Evolutionary conservation across 2,888 invertebrate species (phyloP).

Genomic region (Linnaemya vulpina): DNA sequence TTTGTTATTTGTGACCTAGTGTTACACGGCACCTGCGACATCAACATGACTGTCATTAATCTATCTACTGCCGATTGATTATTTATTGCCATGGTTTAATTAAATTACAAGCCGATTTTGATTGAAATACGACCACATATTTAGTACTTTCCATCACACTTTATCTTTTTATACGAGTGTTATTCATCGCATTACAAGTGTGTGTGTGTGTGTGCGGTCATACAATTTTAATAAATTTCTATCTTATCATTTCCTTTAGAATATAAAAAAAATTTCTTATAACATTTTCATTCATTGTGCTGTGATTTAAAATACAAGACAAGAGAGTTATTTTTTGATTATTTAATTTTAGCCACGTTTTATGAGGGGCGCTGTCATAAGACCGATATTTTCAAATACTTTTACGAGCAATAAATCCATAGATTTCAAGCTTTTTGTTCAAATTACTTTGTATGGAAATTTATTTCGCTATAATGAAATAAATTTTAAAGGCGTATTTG

Average conservation of each 20-base stretch:
- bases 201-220: no score
- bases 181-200: background rate
- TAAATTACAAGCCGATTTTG: background rate
- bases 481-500: no score
- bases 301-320: constrained; percentile 19
- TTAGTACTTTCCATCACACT: background rate
- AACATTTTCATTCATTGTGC: constrained; percentile 6
- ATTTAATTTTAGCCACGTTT: constrained; percentile 9
- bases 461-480: background rate
- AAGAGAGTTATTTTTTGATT: background rate
- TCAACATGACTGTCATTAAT: no score
- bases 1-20: no score
- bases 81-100: background rate
- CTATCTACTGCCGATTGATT: background rate
- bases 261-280: constrained; percentile 4
- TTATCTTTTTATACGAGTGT: constrained; percentile 14
- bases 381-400: constrained; percentile 21
- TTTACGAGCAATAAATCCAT: background rate
- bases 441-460: background rate
- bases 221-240: constrained; percentile 13
- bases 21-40: no score
- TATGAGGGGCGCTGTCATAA: constrained; percentile 30
- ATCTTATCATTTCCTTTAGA: constrained; percentile 25
- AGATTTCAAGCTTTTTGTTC: background rate
- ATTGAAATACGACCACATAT: background rate